Conservation (phyloP, 2,797 vertebrate genomes). For the Hozukius guyotensis region DNA sequence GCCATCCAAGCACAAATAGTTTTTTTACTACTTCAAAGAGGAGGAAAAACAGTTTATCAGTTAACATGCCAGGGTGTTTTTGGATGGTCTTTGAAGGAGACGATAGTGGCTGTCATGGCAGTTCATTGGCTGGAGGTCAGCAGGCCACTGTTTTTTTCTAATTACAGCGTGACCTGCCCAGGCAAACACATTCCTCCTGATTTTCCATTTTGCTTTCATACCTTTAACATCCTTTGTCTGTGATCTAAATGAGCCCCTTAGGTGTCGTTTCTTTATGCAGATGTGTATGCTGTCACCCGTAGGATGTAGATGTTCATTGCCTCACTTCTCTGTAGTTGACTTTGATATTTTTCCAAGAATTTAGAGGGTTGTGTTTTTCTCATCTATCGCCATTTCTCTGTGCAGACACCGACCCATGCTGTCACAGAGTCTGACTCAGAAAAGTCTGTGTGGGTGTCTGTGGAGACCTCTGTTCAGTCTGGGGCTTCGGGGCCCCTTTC, state of each 20-base stretch:
- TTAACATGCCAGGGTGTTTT: constrained; percentile 56
- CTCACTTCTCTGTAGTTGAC: constrained; percentile 2
- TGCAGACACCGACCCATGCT: constrained; percentile 35
- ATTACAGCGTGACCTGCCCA: constrained; percentile 68
- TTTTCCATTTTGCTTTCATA: constrained; percentile 50
- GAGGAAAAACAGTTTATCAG: constrained; percentile 65
- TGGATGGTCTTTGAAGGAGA: constrained; percentile 56
- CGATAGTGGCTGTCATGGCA: constrained; percentile 58
- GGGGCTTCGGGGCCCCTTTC: constrained; percentile 26
- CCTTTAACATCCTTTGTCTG: constrained; percentile 26
- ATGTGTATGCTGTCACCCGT: constrained; percentile 1
- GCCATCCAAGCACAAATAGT: constrained; percentile 16
- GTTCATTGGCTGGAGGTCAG: constrained; percentile 66
- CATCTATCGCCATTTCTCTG: constrained; percentile 22
- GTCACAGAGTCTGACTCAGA: constrained; percentile 53
- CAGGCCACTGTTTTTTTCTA: constrained; percentile 70
- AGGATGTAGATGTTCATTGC: constrained; percentile 10
- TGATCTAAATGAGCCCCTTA: constrained; percentile 27
- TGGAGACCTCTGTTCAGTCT: constrained; percentile 46
- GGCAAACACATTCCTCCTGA: constrained; percentile 69
- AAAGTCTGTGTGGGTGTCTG: constrained; percentile 50
- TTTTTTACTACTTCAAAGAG: constrained; percentile 62
- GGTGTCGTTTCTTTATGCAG: constrained; percentile 11
- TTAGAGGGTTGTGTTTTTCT: constrained; percentile 34
- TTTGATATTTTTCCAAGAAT: constrained; percentile 34